A percentile compares a stretch with the other conserved stretches of the same genome.
Conservation (phyloP, 30 jellyfish, hydroid and myxozoan species). For the Aurelia sp. region DNA sequence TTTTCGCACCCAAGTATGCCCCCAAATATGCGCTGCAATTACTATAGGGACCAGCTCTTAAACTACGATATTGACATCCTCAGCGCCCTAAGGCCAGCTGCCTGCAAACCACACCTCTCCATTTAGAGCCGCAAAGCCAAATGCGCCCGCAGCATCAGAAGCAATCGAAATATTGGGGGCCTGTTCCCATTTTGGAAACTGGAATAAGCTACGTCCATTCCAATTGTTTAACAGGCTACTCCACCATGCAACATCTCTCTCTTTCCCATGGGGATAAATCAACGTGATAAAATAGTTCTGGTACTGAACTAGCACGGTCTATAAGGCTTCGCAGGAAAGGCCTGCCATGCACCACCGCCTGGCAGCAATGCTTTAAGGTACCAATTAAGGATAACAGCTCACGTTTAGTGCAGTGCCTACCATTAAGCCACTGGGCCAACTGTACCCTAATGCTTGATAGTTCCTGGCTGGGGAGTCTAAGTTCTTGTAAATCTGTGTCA, state of each 20-base stretch:
- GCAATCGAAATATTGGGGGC: neutral
- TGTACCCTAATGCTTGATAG: neutral
- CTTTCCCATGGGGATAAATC: neutral
- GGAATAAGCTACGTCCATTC: slow-evolving; percentile 13
- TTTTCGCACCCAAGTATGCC: neutral
- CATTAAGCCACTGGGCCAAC: too few relatives aligned
- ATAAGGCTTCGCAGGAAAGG: neutral
- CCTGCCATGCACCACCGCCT: too few relatives aligned
- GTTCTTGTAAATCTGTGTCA: too few relatives aligned
- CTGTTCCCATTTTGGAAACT: neutral
- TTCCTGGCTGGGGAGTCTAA: too few relatives aligned
- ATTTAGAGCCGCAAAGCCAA: slow-evolving; percentile 6
- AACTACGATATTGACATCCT: neutral
- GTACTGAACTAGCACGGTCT: neutral
- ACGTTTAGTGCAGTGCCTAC: too few relatives aligned
- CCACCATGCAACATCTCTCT: slow-evolving; percentile 28
- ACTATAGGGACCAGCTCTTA: slow-evolving; percentile 34
- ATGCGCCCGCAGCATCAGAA: slow-evolving; percentile 21
- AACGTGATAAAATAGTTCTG: neutral
- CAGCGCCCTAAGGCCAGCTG: neutral
- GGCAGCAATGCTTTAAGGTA: too few relatives aligned
- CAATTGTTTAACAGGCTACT: neutral
- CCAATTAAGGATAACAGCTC: too few relatives aligned
- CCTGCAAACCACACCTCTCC: slow-evolving; percentile 8
- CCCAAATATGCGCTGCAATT: slow-evolving; percentile 30